Percentiles rank a stretch among this genome's conserved stretches.
These are phyloP conservation scores for Parnassius orleans DNA, from an alignment of 2,888 invertebrate species.

Conservation along the genomic window DNA sequence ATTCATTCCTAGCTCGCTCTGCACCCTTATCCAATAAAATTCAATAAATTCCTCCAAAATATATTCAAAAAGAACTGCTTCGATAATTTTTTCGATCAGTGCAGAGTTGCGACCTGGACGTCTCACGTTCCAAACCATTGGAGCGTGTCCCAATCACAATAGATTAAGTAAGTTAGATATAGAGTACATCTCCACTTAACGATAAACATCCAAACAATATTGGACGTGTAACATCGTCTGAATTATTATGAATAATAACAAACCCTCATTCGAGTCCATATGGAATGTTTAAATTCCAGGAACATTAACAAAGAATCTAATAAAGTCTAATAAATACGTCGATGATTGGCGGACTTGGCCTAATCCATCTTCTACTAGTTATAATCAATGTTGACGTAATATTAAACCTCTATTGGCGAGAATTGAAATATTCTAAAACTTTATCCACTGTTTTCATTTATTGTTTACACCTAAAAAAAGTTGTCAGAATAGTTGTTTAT, in stretches of 20 bases:
- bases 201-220: conserved; percentile 2
- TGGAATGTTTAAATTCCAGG: background rate
- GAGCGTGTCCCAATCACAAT: conserved; percentile 4
- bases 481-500: background rate
- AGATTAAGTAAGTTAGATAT: conserved; percentile 4
- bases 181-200: conserved; percentile 11
- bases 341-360: background rate
- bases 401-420: background rate
- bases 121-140: conserved; percentile 7
- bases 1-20: background rate
- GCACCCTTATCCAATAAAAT: conserved; percentile 3
- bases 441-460: too few species aligned
- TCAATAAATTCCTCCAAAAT: conserved; percentile 17
- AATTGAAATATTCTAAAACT: background rate
- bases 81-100: background rate
- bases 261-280: background rate
- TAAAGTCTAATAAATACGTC: too few species aligned
- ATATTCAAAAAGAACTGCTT: background rate
- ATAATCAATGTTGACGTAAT: background rate
- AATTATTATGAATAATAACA: background rate
- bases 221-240: background rate
- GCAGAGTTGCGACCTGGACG: conserved; percentile 16
- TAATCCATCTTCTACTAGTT: background rate
- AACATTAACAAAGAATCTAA: background rate
- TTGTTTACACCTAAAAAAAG: background rate